Evolutionary conservation across 2,888 invertebrate species (phyloP).

Genomic region (Psylliodes chrysocephalus): DNA sequence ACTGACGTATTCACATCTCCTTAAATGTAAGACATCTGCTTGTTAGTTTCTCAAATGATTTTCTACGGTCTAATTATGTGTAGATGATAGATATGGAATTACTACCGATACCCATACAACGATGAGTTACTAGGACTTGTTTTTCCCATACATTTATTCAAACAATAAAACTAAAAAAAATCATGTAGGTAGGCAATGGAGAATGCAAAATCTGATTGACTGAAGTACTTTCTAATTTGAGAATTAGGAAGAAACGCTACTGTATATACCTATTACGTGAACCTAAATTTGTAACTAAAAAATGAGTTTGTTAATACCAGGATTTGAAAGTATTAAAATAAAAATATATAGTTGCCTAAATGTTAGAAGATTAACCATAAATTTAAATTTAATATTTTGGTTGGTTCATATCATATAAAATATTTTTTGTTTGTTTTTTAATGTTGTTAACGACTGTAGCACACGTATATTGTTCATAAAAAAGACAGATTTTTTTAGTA

Average conservation of each 20-base stretch:
- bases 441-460: too few species aligned
- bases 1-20: background rate
- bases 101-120: background rate
- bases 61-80: conserved; percentile 8
- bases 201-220: background rate
- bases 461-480: too few species aligned
- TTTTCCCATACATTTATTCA: background rate
- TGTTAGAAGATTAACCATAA: too few species aligned
- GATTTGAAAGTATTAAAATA: too few species aligned
- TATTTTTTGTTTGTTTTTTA: too few species aligned
- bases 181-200: background rate
- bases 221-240: background rate
- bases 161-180: background rate
- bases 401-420: too few species aligned
- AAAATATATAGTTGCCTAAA: too few species aligned
- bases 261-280: too few species aligned
- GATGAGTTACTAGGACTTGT: conserved; percentile 7
- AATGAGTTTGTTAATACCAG: too few species aligned
- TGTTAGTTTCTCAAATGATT: conserved; percentile 12
- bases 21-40: conserved; percentile 6
- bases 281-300: too few species aligned
- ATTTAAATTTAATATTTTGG: too few species aligned
- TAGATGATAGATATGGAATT: conserved; percentile 7
- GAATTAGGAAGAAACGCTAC: background rate
- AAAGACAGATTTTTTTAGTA: too few species aligned